Evolutionary conservation across 2,888 invertebrate genomes (phyloP), one percentile per base, ranked within the genome.

Genomic region (Drosophila yooni): DNA sequence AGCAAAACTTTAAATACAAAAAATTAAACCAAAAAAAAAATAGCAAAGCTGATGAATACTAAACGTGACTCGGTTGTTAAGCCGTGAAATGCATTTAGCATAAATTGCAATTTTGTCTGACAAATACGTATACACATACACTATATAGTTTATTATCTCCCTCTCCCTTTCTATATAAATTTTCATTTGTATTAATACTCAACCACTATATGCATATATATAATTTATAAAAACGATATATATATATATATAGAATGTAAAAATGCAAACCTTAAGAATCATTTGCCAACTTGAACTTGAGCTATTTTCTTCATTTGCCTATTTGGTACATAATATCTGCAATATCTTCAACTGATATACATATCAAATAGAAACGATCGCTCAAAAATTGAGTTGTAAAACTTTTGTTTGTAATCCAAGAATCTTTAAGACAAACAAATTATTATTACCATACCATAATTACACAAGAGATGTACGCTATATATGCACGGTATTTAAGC

Each of bases 41-140:
- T 63, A 68, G 46, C 51, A 65, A 61, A 65, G 57, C 65, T 63
- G 70, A 74, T 79, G 82, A 74, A 87, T 76, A 70, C 38, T 79
- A 67, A 87, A 87, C 84, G 79, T 84, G 84, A 84, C 80, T 74
- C 48, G 74, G 54, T 65, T 84, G 65, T 68, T 70, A 74, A 78
- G 59, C 52, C 70, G 61, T 71, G 50, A 75, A 77, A 74, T 75
- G 72, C 74, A 83, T 82, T 82, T 86, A 71, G 72, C 77, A 78
- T 83, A 83, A 74, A 81, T 70, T 72, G 67, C 58, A 68, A 60
- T 33, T 75, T 60, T 66, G 62, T 43, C 67, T 80, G 52, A 70
- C 70, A 85, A 33, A 50, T 70, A 40, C 52, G 56, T 60, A 57
- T 40, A 18, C 31, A 18, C 31, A 43, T 40, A 43, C n/a, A 31